A percentile compares a stretch with the other conserved stretches of the same genome.
phyloP scores from a whole-genome alignment of 92 coral and sea anemone species.

The Nematostella vectensis region DNA sequence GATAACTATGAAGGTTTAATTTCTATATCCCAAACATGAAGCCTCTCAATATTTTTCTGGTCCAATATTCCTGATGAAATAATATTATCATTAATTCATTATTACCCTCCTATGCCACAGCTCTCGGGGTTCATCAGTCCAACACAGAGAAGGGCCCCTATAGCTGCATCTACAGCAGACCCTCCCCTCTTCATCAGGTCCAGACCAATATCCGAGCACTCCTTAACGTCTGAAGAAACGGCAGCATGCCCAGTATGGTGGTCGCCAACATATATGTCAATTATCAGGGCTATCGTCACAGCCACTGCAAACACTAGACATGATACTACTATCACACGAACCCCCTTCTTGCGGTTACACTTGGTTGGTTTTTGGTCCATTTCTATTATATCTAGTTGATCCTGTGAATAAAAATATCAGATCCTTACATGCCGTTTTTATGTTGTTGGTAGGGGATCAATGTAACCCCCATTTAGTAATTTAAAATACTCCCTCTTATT shows the following conservation, averaged over 20 bases:
- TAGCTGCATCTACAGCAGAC: conserved; percentile 92
- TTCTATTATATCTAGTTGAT: neutral
- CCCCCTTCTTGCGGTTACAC: conserved; percentile 44
- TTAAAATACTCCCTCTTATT: too few relatives aligned
- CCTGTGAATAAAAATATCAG: too few relatives aligned
- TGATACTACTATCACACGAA: conserved; percentile 58
- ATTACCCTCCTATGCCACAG: conserved; percentile 91
- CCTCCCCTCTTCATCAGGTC: conserved; percentile 83
- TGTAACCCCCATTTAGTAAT: too few relatives aligned
- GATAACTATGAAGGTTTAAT: too few relatives aligned
- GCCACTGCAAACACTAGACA: conserved; percentile 75
- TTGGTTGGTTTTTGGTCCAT: neutral
- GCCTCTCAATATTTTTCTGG: too few relatives aligned
- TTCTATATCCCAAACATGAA: too few relatives aligned
- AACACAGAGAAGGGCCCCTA: conserved; percentile 77
- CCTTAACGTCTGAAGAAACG: conserved; percentile 80
- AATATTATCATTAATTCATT: too few relatives aligned
- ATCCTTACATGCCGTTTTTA: too few relatives aligned
- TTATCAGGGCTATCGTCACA: conserved; percentile 60
- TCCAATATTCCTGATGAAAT: too few relatives aligned
- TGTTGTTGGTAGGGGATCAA: too few relatives aligned
- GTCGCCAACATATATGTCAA: conserved; percentile 61
- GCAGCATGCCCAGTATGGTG: conserved; percentile 88
- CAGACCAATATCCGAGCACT: conserved; percentile 69
- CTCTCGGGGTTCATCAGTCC: conserved; percentile 95